Evolutionary conservation across 2,888 invertebrate genomes (phyloP), one percentile per base, ranked within the genome.

Genomic region (Drosophila merina): DNA sequence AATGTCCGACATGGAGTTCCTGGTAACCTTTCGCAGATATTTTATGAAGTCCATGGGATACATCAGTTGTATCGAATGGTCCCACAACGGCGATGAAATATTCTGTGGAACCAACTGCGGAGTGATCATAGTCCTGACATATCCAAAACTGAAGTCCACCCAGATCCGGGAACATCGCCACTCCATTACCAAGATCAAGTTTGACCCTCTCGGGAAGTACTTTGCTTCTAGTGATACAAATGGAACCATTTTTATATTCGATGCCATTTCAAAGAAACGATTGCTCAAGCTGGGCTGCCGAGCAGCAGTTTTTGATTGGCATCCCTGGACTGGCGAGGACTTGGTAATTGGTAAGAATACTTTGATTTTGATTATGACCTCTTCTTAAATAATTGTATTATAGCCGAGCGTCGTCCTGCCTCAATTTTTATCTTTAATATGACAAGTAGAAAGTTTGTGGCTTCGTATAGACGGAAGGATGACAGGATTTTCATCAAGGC

Each of bases 311-410:
- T 89, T 92, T 20, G 92, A 92, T 52, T 92, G 92, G 92, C 92
- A 92, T 85, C 92, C 92, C 1, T 92, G 92, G 92, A 90, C 90
- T 20, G 91, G 90, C 25, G 88, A 89, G 1, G 89, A 92, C 69
- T 79, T 92, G 54, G 91, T 89, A 0, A 85, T 92, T 60, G 79
- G 92, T 91, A 72, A 79, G 20, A 20, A 20, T 20, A 20, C 20
- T 20, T 20, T 20, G 20, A 20, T 20, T 20, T n/a, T n/a, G n/a
- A n/a, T n/a, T n/a, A n/a, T n/a, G n/a, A 20, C 2, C 20, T 20
- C 20, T 20, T 20, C 20, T 2, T 20, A 20, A 20, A 20, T 2
- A 20, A 20, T 20, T 20, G 20, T 20, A 1, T 12, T 79, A 8
- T 33, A 91, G 92, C 90, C 50, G 86, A 89, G 64, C 79, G 80